Conservation (phyloP, 2,797 vertebrate genomes). For the Zalophus californianus region DNA sequence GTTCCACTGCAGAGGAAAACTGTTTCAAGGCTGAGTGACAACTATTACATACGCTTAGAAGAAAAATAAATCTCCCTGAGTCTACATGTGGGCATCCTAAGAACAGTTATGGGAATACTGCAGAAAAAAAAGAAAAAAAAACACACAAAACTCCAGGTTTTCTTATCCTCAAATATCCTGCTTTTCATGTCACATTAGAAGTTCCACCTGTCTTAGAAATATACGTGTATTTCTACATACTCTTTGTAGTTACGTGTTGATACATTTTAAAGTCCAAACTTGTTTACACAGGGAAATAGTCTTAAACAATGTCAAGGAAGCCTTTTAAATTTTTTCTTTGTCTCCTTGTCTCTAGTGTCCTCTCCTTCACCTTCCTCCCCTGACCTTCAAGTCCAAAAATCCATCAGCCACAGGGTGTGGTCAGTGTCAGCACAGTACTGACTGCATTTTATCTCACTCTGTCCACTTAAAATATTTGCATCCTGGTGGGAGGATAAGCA, state of each 20-base stretch:
- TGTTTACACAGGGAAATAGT: conserved; percentile 60
- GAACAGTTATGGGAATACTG: conserved; percentile 65
- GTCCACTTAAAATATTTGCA: conserved; percentile 77
- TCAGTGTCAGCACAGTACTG: conserved; percentile 24
- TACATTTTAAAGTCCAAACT: conserved; percentile 48
- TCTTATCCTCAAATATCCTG: conserved; percentile 6
- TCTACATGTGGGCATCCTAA: conserved; percentile 71
- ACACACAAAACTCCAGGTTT: conserved; percentile 57
- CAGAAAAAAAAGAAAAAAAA: conserved; percentile 42
- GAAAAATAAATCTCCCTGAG: conserved; percentile 83
- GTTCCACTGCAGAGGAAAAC: conserved; percentile 79
- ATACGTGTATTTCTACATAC: not conserved
- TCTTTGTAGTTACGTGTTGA: not conserved
- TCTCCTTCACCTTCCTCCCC: conserved; percentile 38
- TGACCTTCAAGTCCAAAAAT: conserved; percentile 66
- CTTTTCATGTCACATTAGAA: conserved; percentile 46
- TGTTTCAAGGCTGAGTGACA: conserved; percentile 87
- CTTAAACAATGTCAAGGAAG: conserved; percentile 40
- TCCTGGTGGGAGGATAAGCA: conserved; percentile 70
- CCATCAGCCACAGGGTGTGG: conserved; percentile 35
- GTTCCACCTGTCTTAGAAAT: conserved; percentile 31
- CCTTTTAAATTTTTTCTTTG: conserved; percentile 30
- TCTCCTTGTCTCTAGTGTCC: conserved; percentile 9
- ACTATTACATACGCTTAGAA: conserved; percentile 78
- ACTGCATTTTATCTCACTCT: conserved; percentile 68